Evolutionary conservation across 37 sponge, comb jelly and placozoan species (phyloP).

Genomic region (Lycopodina hypogea): DNA sequence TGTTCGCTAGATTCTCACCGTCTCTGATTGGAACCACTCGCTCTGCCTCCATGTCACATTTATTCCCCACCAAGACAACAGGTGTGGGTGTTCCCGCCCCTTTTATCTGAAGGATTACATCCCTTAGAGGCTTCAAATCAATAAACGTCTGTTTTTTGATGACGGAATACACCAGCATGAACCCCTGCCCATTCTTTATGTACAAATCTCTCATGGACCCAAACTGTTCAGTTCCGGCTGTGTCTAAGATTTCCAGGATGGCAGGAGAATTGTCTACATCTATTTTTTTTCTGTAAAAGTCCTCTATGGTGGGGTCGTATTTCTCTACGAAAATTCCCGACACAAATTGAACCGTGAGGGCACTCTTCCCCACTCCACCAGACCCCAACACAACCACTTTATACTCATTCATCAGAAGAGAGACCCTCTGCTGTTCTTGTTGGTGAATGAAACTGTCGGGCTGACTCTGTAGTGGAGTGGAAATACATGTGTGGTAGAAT

Average conservation of each 20-base stretch:
- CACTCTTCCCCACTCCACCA: slow-evolving; percentile 97
- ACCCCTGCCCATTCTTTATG: slow-evolving; percentile 99
- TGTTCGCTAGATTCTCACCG: slow-evolving; percentile 64
- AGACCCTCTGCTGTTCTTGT: too few relatives aligned
- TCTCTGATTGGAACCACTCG: slow-evolving; percentile 69
- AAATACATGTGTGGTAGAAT: neutral
- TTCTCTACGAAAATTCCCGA: slow-evolving; percentile 95
- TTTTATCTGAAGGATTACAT: slow-evolving; percentile 85
- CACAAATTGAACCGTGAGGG: slow-evolving; percentile 96
- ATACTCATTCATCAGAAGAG: slow-evolving; percentile 82
- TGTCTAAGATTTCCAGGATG: slow-evolving; percentile 92
- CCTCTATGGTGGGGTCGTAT: slow-evolving; percentile 98
- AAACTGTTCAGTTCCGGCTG: slow-evolving; percentile 99
- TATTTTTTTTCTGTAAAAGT: slow-evolving; percentile 95
- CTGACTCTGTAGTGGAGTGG: neutral
- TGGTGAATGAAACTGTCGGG: too few relatives aligned
- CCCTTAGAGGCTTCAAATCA: slow-evolving; percentile 80
- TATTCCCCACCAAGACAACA: slow-evolving; percentile 90
- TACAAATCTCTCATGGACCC: slow-evolving; percentile 95
- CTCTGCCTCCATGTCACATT: slow-evolving; percentile 89
- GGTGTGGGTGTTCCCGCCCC: slow-evolving; percentile 52
- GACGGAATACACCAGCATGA: slow-evolving; percentile 93
- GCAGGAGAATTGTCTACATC: slow-evolving; percentile 81
- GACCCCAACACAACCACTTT: slow-evolving; percentile 94
- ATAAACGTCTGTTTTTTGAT: slow-evolving; percentile 86